Evolutionary conservation across 2,797 vertebrate species (phyloP), one percentile per base, ranked within the genome.

Genomic region (Chrysolophus pictus): DNA sequence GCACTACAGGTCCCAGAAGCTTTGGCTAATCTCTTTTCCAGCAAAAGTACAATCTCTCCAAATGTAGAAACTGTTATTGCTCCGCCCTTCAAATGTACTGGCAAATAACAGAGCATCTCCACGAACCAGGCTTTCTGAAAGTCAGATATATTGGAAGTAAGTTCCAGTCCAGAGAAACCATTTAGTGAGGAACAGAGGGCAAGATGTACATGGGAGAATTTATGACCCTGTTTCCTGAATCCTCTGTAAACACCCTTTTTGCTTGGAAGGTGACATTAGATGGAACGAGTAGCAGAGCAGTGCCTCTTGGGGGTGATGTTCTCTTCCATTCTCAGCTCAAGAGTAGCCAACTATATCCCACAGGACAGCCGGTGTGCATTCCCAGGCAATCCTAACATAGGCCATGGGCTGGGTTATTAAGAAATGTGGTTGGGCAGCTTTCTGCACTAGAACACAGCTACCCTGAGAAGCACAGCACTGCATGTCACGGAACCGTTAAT

Each of bases 21-120:
- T 80, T 58, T 59, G 80, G 26, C 35, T 95, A 55, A 94, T 92
- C 42, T 86, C 62, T 94, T 93, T 89, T 89, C 92, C 92, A 92
- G 94, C 73, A 79, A 47, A 58, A 60, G 41, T 16, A 42, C 58
- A 53, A 71, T 72, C 44, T 81, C 83, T 89, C 70, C 82, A 74
- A 74, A 29, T 12, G 44, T 46, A 80, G 71, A 31, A 65, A 29
- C 10, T 41, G 70, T 58, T 63, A 19, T 17, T 86, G 90, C 81
- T 95, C 77, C 78, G 58, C 82, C 70, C 90, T 88, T 69, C 18
- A 31, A 56, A 41, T 21, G 55, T 31, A 18, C 35, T 73, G 84
- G 81, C 65, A 80, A 76, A 42, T 42, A 65, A 60, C 0, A 41
- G 23, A 84, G 81, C 92, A 47, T 7, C 84, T 63, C 78, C 70